phyloP scores from a whole-genome alignment of 2,113 vertebrate genomes.

The Entomyzon cyanotis region DNA sequence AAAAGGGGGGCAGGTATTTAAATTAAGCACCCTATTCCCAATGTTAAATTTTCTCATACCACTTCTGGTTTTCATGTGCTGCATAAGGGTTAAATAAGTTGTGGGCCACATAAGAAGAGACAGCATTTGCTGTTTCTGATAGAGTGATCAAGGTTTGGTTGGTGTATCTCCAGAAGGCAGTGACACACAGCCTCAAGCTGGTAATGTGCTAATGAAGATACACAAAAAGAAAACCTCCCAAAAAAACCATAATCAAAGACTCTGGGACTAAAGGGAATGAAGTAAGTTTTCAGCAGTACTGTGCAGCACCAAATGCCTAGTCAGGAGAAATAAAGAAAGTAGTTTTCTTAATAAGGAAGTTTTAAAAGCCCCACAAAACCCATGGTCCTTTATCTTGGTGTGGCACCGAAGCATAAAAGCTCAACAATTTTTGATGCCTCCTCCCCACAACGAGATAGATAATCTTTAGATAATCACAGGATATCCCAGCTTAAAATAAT shows the following conservation, averaged over 20 bases:
- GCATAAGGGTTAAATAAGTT: neutral
- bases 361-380: neutral
- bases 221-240: neutral
- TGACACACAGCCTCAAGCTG: neutral
- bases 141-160: neutral
- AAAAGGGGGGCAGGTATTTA: neutral
- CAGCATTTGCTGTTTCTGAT: neutral
- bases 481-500: neutral
- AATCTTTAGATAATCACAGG: neutral
- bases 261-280: neutral
- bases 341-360: neutral
- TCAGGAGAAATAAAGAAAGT: neutral
- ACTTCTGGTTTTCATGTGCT: neutral
- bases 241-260: neutral
- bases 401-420: neutral
- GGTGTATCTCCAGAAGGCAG: neutral
- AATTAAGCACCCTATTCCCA: neutral
- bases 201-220: neutral
- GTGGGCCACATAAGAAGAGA: neutral
- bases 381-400: neutral
- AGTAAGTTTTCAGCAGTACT: neutral
- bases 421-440: neutral
- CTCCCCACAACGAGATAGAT: neutral
- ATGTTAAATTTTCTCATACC: neutral
- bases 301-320: neutral